Conservation (phyloP, 2,888 invertebrate genomes). For the Latrodectus elegans region DNA sequence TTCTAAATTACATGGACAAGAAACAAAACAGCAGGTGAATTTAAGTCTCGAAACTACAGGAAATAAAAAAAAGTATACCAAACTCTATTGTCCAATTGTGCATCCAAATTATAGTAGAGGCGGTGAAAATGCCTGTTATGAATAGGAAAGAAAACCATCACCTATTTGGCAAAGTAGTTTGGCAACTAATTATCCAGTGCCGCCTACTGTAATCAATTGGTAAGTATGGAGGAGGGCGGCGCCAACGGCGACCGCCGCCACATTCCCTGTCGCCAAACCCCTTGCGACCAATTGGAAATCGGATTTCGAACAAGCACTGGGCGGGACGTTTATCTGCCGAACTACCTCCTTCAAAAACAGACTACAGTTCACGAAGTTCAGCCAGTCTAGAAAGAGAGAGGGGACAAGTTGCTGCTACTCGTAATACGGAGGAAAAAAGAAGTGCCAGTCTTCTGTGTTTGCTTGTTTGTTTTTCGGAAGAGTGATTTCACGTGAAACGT, state of each 20-base stretch:
- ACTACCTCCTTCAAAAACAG: constrained; percentile 51
- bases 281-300: constrained; percentile 56
- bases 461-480: constrained; percentile 30
- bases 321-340: constrained; percentile 33
- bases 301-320: constrained; percentile 32
- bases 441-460: constrained; percentile 7
- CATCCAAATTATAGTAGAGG: constrained; percentile 29
- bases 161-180: constrained; percentile 56
- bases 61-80: constrained; percentile 14
- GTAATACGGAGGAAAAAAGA: neutral
- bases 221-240: constrained; percentile 60
- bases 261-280: constrained; percentile 57
- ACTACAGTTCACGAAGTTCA: constrained; percentile 50
- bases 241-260: constrained; percentile 64
- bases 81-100: constrained; percentile 18
- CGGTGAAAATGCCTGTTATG: constrained; percentile 20
- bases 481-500: constrained; percentile 19
- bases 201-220: constrained; percentile 65
- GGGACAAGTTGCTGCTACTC: constrained; percentile 8
- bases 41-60: constrained; percentile 13
- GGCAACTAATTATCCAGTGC: constrained; percentile 62
- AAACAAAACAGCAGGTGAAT: constrained; percentile 24
- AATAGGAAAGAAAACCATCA: constrained; percentile 41
- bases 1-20: neutral
- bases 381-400: constrained; percentile 25